A percentile compares a stretch with the other conserved stretches of the same genome.
phyloP scores from a whole-genome alignment of 2,888 invertebrate species.

The Lacanobia oleracea region DNA sequence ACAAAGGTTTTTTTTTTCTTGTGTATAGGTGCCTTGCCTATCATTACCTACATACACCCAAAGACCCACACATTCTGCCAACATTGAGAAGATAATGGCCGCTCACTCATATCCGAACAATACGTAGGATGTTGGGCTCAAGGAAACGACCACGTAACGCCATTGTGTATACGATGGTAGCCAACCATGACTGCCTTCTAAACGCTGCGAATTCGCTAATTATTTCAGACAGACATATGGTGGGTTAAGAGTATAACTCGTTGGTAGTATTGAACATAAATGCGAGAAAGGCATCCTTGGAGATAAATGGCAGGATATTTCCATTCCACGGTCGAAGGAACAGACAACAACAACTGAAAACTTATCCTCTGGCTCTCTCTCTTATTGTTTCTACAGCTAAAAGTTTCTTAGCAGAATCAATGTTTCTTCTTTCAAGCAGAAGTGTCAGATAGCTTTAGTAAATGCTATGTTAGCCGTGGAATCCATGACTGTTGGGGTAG shows the following conservation, averaged over 20 bases:
- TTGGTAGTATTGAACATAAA: background rate
- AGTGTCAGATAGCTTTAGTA: too few species aligned
- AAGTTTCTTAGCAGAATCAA: too few species aligned
- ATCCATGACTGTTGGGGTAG: too few species aligned
- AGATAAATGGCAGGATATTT: background rate
- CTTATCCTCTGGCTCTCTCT: too few species aligned
- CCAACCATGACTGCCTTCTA: constrained; percentile 60
- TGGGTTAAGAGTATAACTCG: background rate
- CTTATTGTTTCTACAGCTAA: too few species aligned
- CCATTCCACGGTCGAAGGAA: background rate
- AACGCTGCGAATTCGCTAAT: constrained; percentile 39
- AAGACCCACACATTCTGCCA: constrained; percentile 27
- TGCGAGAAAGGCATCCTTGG: background rate
- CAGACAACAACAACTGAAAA: too few species aligned
- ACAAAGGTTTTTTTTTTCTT: background rate
- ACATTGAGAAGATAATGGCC: constrained; percentile 58
- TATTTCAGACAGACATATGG: constrained; percentile 24
- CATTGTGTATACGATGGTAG: constrained; percentile 54
- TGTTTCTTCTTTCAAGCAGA: too few species aligned
- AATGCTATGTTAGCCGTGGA: too few species aligned
- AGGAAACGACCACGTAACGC: constrained; percentile 56
- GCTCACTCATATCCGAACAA: constrained; percentile 56
- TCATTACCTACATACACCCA: constrained; percentile 14
- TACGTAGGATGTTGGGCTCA: constrained; percentile 61
- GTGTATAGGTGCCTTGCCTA: constrained; percentile 4